Conservation (phyloP, 1,140 invertebrate species). For the Drosophila hydei region DNA sequence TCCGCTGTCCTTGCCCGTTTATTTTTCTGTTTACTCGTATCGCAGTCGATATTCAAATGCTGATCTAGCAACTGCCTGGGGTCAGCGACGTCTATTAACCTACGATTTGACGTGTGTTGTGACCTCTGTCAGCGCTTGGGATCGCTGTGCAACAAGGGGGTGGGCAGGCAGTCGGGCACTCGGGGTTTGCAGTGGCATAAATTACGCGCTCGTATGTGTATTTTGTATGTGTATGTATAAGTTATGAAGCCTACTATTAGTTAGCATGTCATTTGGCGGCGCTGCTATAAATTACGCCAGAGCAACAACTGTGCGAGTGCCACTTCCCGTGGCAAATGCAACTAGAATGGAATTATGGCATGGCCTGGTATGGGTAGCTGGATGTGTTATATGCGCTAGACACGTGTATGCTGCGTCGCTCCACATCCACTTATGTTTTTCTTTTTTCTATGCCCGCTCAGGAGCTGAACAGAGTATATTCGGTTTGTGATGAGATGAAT, state of each 20-base stretch:
- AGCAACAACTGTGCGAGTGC: conserved; percentile 57
- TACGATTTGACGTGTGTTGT: conserved; percentile 52
- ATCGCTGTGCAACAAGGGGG: conserved; percentile 32
- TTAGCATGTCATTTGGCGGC: conserved; percentile 73
- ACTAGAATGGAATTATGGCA: conserved; percentile 12
- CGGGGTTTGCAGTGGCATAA: conserved; percentile 47
- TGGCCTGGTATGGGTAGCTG: not conserved
- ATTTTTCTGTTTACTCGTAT: not conserved
- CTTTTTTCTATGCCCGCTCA: too few species aligned
- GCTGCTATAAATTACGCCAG: conserved; percentile 67
- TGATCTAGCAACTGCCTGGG: conserved; percentile 10
- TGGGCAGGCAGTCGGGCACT: not conserved
- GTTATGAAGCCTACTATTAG: conserved; percentile 81
- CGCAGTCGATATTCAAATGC: conserved; percentile 57
- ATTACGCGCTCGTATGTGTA: conserved; percentile 63
- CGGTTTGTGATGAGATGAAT: too few species aligned
- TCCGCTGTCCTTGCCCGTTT: too few species aligned
- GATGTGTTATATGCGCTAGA: conserved; percentile 16
- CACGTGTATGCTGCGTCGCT: conserved; percentile 30
- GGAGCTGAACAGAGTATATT: not conserved
- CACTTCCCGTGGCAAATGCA: not conserved
- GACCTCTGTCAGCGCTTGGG: conserved; percentile 67
- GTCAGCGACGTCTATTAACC: conserved; percentile 60
- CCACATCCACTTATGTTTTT: conserved; percentile 35
- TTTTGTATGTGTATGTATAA: conserved; percentile 66